phyloP scores from a whole-genome alignment of 2,113 vertebrate genomes.

The Atractosteus spatula region DNA sequence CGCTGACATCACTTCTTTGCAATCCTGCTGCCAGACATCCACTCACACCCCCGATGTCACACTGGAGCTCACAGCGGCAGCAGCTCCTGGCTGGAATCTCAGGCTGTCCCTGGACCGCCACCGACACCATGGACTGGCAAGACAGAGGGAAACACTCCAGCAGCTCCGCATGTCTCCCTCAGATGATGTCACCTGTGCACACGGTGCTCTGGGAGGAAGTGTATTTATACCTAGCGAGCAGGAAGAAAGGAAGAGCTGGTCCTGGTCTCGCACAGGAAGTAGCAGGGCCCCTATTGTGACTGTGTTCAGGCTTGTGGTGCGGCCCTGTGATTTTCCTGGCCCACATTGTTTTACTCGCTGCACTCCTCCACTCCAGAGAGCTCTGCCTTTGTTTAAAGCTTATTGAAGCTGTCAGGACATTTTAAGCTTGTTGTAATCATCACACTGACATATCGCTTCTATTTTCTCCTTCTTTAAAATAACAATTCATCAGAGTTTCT shows the following conservation, averaged over 20 bases:
- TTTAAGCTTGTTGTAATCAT: neutral
- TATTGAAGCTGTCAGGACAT: neutral
- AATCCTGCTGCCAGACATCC: too few species aligned
- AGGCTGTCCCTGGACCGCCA: too few species aligned
- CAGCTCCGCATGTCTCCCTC: neutral
- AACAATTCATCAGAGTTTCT: too few species aligned
- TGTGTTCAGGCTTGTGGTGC: neutral
- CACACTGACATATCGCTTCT: neutral
- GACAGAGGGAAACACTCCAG: neutral
- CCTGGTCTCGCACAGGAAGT: neutral
- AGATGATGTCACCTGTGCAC: neutral
- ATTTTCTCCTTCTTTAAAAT: neutral
- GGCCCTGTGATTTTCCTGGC: neutral
- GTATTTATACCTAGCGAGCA: constrained; percentile 3
- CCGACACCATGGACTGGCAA: neutral
- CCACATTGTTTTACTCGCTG: neutral
- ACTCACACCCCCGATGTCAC: too few species aligned
- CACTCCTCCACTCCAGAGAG: neutral
- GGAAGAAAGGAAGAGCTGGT: neutral
- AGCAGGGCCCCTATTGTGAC: neutral
- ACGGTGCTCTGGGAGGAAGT: constrained; percentile 6
- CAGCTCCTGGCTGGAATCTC: too few species aligned
- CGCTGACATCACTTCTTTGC: too few species aligned
- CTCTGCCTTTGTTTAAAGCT: neutral
- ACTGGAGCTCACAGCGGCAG: too few species aligned